Evolutionary conservation across 2,888 invertebrate genomes (phyloP), one percentile per base, ranked within the genome.

Genomic region (Cecidostiba fungosa): DNA sequence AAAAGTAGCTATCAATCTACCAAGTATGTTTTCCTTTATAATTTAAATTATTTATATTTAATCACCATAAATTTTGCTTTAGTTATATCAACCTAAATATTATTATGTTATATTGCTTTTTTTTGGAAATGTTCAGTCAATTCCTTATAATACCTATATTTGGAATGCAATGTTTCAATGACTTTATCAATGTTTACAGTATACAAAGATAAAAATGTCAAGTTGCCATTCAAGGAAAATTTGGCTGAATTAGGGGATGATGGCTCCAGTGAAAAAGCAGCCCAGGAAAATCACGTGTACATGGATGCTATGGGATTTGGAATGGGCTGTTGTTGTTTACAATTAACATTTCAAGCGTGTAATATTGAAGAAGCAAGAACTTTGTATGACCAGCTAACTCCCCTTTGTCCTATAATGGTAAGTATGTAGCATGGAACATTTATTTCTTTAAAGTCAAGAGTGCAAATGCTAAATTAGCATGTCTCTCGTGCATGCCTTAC

Each of bases 281-380:
- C 97, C 0, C 94, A 96, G 90, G 97, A 97, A 0, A 97, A 99
- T 94, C 98, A 98, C 91, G 97, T 99, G 88, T 98, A 99, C 91
- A 97, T 99, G 97, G 99, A 99, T 94, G 98, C 98, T 0, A 99
- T 99, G 99, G 99, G 99, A 36, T 99, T 99, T 93, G 99, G 99
- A 82, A 99, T 99, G 99, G 99, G 99, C 47, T 99, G 99, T 93
- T 98, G 98, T 91, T 99, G 99, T 92, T 95, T 99, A 62, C 99
- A 99, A 93, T 95, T 98, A 83, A 98, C 98, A 77, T 99, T 99
- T 94, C 97, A 98, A 94, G 99, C 99, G 0, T 98, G 98, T 93
- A 99, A 99, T 93, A 98, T 99, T 88, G 96, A 95, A 72, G 99
- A 99, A 94, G 99, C 99, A 5, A 95, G 98, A 88, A 97, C 97